These are phyloP conservation scores for Trichosurus vulpecula DNA, from an alignment of 2,797 vertebrate species.

Conservation along the genomic window DNA sequence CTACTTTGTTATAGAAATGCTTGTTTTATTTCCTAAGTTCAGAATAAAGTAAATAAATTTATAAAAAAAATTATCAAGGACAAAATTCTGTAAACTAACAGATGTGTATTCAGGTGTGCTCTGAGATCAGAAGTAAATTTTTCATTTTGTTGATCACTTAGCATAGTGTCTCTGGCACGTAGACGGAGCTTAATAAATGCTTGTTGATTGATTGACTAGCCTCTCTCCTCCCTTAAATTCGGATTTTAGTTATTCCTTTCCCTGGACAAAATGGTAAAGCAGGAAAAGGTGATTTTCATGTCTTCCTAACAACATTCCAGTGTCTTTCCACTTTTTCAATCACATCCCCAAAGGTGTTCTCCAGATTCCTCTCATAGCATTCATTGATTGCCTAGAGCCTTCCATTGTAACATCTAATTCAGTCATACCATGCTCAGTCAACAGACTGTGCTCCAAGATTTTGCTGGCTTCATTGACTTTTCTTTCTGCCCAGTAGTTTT, in stretches of 20 bases:
- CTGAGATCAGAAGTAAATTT: background rate
- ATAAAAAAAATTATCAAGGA: background rate
- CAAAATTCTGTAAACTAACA: background rate
- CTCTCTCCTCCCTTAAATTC: background rate
- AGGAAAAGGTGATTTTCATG: background rate
- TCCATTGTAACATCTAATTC: background rate
- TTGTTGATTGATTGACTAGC: background rate
- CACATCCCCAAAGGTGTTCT: background rate
- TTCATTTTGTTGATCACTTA: background rate
- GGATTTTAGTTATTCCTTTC: background rate
- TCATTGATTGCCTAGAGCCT: background rate
- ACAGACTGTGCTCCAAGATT: background rate
- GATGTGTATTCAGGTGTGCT: background rate
- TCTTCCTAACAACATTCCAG: background rate
- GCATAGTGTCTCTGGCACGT: background rate
- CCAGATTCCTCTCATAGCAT: background rate
- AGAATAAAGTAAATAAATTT: too few relatives aligned
- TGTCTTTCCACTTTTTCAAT: background rate
- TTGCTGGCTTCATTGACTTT: background rate
- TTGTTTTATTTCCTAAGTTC: too few relatives aligned
- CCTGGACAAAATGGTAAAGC: background rate
- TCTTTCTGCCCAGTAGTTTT: background rate
- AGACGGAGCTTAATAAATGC: background rate
- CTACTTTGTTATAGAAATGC: too few relatives aligned
- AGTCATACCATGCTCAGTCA: background rate